Conservation (phyloP, 1,140 invertebrate species). For the Sogatella furcifera region DNA sequence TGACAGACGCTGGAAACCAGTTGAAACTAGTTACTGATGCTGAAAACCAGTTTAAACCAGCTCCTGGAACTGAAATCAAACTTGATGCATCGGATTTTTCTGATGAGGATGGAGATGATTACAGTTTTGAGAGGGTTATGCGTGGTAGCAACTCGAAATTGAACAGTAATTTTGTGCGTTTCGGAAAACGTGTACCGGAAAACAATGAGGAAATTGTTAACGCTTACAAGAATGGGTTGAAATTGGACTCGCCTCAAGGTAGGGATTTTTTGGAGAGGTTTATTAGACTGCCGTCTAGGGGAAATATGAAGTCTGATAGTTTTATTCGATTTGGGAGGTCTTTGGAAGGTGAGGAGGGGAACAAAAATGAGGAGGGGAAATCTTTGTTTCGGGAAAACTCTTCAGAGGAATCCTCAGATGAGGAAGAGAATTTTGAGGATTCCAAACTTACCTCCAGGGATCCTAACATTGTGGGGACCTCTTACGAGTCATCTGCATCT, state of each 20-base stretch:
- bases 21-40: no score
- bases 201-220: neutral
- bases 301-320: neutral
- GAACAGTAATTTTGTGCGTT: constrained; percentile 12
- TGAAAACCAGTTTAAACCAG: no score
- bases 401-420: no score
- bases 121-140: neutral
- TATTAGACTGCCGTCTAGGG: neutral
- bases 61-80: neutral
- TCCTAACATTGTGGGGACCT: no score
- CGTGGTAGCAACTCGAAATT: neutral
- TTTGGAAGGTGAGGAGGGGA: no score
- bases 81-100: neutral
- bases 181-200: constrained; percentile 3
- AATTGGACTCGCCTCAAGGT: neutral
- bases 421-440: no score
- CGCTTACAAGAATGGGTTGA: neutral
- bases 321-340: constrained; percentile 11
- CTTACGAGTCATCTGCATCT: no score
- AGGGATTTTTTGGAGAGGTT: neutral
- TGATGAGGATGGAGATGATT: neutral
- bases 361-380: no score
- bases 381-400: no score
- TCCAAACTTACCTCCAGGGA: no score
- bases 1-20: no score